These are phyloP conservation scores for Cerceris rybyensis DNA, from an alignment of 2,888 invertebrate species.

Conservation along the genomic window DNA sequence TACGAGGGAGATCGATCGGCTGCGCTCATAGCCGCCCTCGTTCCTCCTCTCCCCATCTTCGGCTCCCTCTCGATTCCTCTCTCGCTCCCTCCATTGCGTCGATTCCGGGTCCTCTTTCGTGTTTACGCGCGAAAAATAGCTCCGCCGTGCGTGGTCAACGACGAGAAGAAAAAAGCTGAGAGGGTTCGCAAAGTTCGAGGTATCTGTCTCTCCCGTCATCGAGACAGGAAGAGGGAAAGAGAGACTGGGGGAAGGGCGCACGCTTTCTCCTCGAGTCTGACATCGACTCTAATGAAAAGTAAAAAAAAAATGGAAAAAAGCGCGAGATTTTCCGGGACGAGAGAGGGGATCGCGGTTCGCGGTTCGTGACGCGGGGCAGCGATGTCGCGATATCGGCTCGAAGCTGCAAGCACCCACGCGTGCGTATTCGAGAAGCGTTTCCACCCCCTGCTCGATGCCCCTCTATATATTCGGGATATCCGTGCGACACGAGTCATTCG, in stretches of 20 bases:
- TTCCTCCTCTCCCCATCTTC: not conserved
- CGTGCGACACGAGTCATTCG: too few relatives aligned
- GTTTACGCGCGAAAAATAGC: not conserved
- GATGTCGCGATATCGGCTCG: not conserved
- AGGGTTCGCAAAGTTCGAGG: not conserved
- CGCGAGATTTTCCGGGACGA: not conserved
- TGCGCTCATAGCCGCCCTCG: not conserved
- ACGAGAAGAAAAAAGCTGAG: not conserved
- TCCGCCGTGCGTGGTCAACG: not conserved
- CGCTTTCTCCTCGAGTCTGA: not conserved
- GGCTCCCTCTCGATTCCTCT: not conserved
- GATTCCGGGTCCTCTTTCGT: not conserved
- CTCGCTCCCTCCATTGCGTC: not conserved
- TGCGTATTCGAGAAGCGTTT: too few relatives aligned
- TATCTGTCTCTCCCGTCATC: not conserved
- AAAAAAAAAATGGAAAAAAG: not conserved
- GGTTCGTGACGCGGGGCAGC: not conserved
- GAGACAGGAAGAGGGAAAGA: not conserved
- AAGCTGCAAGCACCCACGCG: not conserved
- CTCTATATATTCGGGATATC: too few relatives aligned
- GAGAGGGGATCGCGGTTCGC: not conserved
- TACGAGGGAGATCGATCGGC: slow-evolving; percentile 70
- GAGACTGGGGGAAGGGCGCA: not conserved
- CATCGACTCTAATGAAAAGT: not conserved
- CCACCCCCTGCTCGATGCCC: too few relatives aligned